Conservation (phyloP, 2,797 vertebrate genomes). For the Dromococcyx pavoninus region DNA sequence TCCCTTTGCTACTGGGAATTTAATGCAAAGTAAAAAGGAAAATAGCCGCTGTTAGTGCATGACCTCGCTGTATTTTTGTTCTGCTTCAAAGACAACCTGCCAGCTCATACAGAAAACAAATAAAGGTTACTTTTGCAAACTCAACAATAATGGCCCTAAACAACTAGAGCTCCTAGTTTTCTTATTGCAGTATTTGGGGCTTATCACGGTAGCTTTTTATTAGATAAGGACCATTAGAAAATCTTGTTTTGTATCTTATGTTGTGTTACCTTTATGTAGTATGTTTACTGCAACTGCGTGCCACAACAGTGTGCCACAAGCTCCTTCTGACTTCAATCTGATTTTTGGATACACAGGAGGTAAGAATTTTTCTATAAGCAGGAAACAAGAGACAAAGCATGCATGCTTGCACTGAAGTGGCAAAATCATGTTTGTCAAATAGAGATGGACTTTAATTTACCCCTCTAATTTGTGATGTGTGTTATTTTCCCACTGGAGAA, state of each 20-base stretch:
- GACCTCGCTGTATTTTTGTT: neutral
- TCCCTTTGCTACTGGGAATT: neutral
- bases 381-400: neutral
- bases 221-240: constrained; percentile 4
- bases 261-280: neutral
- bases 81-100: neutral
- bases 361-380: constrained; percentile 5
- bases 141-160: neutral
- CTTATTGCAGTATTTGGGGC: neutral
- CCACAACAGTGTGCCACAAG: neutral
- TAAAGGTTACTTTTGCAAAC: constrained; percentile 7
- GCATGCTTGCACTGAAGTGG: neutral
- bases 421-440: neutral
- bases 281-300: neutral
- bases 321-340: neutral
- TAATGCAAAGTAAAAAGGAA: neutral
- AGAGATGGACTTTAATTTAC: neutral
- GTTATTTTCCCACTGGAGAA: neutral
- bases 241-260: neutral
- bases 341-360: neutral
- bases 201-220: neutral
- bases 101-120: constrained; percentile 18
- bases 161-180: neutral
- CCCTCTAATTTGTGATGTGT: neutral
- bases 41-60: neutral